Conservation (phyloP, 2,797 vertebrate genomes). For the Margarornis squamiger region DNA sequence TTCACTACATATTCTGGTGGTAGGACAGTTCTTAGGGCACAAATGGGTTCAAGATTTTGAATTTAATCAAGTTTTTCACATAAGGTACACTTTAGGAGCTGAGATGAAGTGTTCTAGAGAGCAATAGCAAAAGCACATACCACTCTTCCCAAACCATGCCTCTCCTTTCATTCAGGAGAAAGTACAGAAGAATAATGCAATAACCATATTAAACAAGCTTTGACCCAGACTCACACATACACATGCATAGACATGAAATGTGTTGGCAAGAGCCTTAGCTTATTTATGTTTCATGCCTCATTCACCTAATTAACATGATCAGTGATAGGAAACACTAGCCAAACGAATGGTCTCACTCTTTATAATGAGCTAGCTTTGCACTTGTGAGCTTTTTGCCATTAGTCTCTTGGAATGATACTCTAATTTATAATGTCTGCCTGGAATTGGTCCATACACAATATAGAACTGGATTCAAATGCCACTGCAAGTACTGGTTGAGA, state of each 20-base stretch:
- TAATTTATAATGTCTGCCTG: neutral
- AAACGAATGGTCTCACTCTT: neutral
- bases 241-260: neutral
- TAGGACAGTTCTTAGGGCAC: neutral
- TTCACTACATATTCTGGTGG: neutral
- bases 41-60: neutral
- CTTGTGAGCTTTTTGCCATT: neutral
- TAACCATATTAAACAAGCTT: neutral
- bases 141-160: neutral
- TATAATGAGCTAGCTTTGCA: neutral
- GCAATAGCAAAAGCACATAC: neutral
- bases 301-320: slow-evolving; percentile 33
- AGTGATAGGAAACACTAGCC: neutral
- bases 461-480: neutral
- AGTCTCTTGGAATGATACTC: neutral
- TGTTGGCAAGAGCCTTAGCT: neutral
- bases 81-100: neutral
- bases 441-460: neutral
- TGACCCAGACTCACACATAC: neutral
- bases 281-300: slow-evolving; percentile 4
- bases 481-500: neutral
- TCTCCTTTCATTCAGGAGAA: neutral
- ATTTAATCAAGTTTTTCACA: neutral
- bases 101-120: neutral
- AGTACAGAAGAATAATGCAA: neutral